Evolutionary conservation across 2,888 invertebrate genomes (phyloP).

Genomic region (Euphydryas editha): DNA sequence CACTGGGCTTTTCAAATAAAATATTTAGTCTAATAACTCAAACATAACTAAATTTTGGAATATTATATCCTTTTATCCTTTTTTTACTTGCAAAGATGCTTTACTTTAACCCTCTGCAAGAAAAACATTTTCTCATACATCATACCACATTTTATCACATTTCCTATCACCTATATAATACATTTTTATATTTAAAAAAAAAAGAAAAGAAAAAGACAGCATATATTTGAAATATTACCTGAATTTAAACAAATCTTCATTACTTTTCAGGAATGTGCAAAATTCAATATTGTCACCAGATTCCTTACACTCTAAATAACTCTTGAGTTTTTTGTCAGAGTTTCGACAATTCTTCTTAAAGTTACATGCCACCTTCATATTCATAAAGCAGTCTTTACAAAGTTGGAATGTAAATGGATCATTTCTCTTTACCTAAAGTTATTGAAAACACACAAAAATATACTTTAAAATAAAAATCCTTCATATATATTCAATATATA

Average conservation of each 20-base stretch:
- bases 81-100: too few relatives aligned
- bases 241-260: constrained; percentile 61
- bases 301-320: constrained; percentile 61
- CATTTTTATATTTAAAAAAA: too few relatives aligned
- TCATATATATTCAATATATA: too few relatives aligned
- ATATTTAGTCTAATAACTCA: too few relatives aligned
- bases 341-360: constrained; percentile 76
- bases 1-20: too few relatives aligned
- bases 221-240: constrained; percentile 48
- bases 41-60: too few relatives aligned
- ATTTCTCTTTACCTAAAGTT: constrained; percentile 69
- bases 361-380: constrained; percentile 69
- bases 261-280: constrained; percentile 60
- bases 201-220: neutral
- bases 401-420: constrained; percentile 71
- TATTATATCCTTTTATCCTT: too few relatives aligned
- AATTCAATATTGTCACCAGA: constrained; percentile 61
- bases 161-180: too few relatives aligned
- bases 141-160: too few relatives aligned
- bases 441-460: neutral
- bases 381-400: constrained; percentile 70
- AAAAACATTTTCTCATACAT: too few relatives aligned
- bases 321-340: constrained; percentile 69
- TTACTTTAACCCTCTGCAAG: too few relatives aligned
- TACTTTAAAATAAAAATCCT: too few relatives aligned